Evolutionary conservation across 2,888 invertebrate species (phyloP), one percentile per base, ranked within the genome.

Genomic region (Tiliacea aurago): DNA sequence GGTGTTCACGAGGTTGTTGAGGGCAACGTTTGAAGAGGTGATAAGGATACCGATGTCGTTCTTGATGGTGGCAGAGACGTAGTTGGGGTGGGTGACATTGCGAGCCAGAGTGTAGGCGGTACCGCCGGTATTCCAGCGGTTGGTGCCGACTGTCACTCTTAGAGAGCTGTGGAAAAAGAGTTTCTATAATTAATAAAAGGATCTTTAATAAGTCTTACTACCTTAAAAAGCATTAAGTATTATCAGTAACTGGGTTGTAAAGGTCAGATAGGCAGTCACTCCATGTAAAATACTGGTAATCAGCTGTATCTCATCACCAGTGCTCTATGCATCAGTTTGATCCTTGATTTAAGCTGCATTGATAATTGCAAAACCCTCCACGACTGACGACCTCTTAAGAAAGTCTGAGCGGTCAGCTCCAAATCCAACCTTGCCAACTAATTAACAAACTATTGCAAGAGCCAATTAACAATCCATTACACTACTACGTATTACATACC

Each of bases 41-140:
- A 91, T 83, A 56, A 94, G 89, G 4, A 93, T 0, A 7, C 92
- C 93, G 59, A 94, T 90, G 85, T 95, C 94, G 80, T 93, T 93
- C 88, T 94, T 94, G 87, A 94, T 92, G 73, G 75, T 79, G 5
- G 66, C 0, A 7, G 89, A 37, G 2, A 92, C 79, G 88, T 94
- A 95, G 86, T 92, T 72, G 2, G 87, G 86, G 83, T 95, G 95
- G 41, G 91, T 93, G 13, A 93, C 89, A 88, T 92, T 91, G 55
- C 93, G 89, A 0, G 85, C 55, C 28, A 94, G n/a, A 10, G 76
- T 23, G 87, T 91, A 91, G 9, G 76, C 37, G 7, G 75, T 72
- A 0, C 95, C 95, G 10, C 93, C 94, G 2, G 82, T 83, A 82
- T 89, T 91, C 92, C 93, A 93, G 28, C 86, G 87, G 89, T 93